These are phyloP conservation scores for Mystacides longicornis DNA, from an alignment of 2,888 invertebrate genomes.

Conservation along the genomic window DNA sequence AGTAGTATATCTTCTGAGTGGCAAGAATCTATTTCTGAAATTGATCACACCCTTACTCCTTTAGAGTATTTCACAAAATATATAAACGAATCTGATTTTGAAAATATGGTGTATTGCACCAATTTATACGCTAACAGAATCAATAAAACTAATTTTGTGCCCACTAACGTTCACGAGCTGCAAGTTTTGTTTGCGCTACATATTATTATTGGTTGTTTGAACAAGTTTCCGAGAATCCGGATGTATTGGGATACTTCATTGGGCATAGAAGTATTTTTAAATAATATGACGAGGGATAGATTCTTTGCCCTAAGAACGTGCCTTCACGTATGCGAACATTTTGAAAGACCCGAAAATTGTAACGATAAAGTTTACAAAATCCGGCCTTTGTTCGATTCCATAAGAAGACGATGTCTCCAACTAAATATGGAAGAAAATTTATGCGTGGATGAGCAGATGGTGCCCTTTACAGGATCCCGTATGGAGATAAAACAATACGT, in stretches of 20 bases:
- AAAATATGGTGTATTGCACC: background rate
- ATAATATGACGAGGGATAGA: background rate
- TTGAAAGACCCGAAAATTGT: background rate
- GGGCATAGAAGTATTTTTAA: background rate
- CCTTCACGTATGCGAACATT: background rate
- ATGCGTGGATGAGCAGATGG: background rate
- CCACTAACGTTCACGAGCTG: background rate
- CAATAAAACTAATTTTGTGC: background rate
- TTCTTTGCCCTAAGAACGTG: background rate
- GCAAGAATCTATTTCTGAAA: background rate
- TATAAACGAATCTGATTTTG: background rate
- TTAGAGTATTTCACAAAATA: background rate
- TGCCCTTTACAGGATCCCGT: background rate
- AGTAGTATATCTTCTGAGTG: background rate
- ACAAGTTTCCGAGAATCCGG: background rate
- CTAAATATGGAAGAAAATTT: background rate
- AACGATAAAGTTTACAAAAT: background rate
- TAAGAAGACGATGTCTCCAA: background rate
- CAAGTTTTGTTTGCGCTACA: background rate
- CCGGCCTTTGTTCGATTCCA: background rate
- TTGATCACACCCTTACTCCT: background rate
- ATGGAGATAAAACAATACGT: background rate
- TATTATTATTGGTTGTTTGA: background rate
- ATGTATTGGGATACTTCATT: slow-evolving; percentile 1
- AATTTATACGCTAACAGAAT: slow-evolving; percentile 2